Evolutionary conservation across 2,113 vertebrate species (phyloP), one percentile per base, ranked within the genome.

Genomic region (Neodontobutis hainanensis): DNA sequence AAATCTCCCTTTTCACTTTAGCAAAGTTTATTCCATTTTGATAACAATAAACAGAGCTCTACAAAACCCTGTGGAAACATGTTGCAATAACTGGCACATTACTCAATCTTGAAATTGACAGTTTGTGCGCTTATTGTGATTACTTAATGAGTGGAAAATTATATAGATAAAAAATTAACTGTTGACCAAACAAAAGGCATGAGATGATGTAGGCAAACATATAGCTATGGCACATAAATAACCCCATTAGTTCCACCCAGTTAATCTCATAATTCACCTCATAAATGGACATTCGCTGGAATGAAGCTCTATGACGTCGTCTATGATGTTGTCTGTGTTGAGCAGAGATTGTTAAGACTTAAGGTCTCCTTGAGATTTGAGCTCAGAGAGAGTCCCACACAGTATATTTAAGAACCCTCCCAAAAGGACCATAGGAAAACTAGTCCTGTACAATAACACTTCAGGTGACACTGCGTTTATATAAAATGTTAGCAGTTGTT

Each of bases 271-370:
- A 10, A 62, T 55, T 47, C 49, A 79, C 49, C 56, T 72, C 27
- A 16, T 63, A 75, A 32, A 75, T 58, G 42, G 57, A 81, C 79
- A 87, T 88, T 87, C 73, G 59, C 79, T 56, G 61, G 74, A 88
- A 90, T 85, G 85, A 73, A 65, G 73, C 77, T 68, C 64, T 70
- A 44, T 52, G 35, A 16, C 19, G 19, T 27, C 3, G 19, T 27
- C 19, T 27, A 27, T 27, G 19, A 27, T 27, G 19, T 27, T 27
- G 19, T 59, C 27, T 15, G 10, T 27, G 6, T 40, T 2, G 8
- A 38, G 45, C 15, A 61, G 6, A 66, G 59, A 19, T 51, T n/a
- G 19, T 15, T 70, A 65, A 78, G 75, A 81, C 77, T 62, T 45
- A 4, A 65, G 49, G 57, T 66, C 36, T 73, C 57, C 53, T 56